A percentile compares a stretch with the other conserved stretches of the same genome.
These are phyloP conservation scores for Macrostomum cliftonense DNA, from an alignment of 2,888 invertebrate genomes.

Conservation along the genomic window DNA sequence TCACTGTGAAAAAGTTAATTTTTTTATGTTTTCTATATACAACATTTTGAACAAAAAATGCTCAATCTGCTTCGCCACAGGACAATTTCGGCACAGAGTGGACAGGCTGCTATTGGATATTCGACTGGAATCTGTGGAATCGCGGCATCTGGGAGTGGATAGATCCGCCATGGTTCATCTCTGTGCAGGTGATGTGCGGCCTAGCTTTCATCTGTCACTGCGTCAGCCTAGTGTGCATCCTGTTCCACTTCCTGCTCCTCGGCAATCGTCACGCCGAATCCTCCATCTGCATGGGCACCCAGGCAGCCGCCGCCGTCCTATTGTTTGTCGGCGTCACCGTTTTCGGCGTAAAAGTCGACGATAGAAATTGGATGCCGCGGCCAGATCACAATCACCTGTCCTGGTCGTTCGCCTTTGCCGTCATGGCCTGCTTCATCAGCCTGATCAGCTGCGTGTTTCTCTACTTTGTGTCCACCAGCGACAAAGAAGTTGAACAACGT, in stretches of 20 bases:
- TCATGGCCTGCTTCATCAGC: conserved; percentile 7
- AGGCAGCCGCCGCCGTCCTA: no score
- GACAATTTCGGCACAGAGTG: no score
- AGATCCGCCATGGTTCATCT: conserved; percentile 1
- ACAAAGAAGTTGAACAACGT: no score
- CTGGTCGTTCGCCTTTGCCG: conserved; percentile 9
- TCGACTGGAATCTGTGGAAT: neutral
- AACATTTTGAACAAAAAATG: no score
- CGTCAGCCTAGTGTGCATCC: conserved; percentile 4
- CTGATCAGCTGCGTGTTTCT: conserved; percentile 1
- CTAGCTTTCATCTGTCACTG: neutral
- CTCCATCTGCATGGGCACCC: neutral
- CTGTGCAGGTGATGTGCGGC: neutral
- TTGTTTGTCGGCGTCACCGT: no score
- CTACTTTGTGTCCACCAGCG: no score
- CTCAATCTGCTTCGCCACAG: no score
- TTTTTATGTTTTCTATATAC: no score
- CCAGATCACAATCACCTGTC: conserved; percentile 9
- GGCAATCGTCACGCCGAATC: conserved; percentile 6
- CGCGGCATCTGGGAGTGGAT: conserved; percentile 4
- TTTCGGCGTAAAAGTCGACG: conserved; percentile 9
- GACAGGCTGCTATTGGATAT: conserved; percentile 3
- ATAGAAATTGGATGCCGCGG: conserved; percentile 9
- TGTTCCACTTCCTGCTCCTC: conserved; percentile 6
- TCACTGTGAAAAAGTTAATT: no score